Evolutionary conservation across 2,888 invertebrate genomes (phyloP).

Genomic region (Euproctis similis): DNA sequence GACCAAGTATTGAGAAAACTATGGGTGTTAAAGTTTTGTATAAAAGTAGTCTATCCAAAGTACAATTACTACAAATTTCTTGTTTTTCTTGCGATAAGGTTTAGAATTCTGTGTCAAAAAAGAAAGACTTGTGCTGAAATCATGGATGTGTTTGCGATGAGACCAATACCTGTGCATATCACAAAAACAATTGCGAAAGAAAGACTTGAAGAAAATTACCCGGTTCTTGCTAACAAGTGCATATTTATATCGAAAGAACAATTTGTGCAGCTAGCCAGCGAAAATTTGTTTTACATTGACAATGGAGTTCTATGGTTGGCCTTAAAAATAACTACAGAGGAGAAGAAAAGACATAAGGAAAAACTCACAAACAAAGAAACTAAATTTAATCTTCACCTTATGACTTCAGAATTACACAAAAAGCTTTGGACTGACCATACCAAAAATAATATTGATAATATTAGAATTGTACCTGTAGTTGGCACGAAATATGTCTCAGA

Average conservation of each 20-base stretch:
- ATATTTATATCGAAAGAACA: conserved; percentile 54
- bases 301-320: conserved; percentile 61
- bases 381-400: conserved; percentile 43
- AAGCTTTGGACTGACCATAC: conserved; percentile 43
- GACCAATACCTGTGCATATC: conserved; percentile 39
- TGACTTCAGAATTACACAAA: conserved; percentile 57
- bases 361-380: conserved; percentile 26
- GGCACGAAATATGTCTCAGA: conserved; percentile 43
- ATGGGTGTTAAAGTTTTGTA: conserved; percentile 66
- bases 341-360: conserved; percentile 38
- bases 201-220: conserved; percentile 38
- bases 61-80: conserved; percentile 59
- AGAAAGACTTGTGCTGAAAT: conserved; percentile 14
- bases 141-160: conserved; percentile 46
- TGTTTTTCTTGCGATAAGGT: conserved; percentile 60
- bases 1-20: conserved; percentile 41
- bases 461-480: conserved; percentile 54
- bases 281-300: conserved; percentile 66
- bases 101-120: conserved; percentile 45
- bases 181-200: conserved; percentile 37
- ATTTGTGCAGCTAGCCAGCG: conserved; percentile 54
- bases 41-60: conserved; percentile 67
- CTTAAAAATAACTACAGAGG: conserved; percentile 42
- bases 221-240: conserved; percentile 51
- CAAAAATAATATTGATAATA: conserved; percentile 32